phyloP scores from a whole-genome alignment of 2,888 invertebrate species.

The Calephelis perditalis region DNA sequence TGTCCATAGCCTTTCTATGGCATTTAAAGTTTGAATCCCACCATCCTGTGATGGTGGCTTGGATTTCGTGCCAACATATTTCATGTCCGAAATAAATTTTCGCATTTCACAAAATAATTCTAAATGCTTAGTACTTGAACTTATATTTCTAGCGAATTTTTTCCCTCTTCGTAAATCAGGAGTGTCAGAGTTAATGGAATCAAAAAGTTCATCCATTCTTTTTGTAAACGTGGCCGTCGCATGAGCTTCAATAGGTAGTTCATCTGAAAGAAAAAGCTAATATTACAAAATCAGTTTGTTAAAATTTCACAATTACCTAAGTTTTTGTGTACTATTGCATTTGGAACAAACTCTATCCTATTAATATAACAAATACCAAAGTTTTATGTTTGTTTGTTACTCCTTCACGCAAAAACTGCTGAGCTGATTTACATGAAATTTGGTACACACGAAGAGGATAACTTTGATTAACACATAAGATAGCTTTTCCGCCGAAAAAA shows the following conservation, averaged over 20 bases:
- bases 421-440: too few species aligned
- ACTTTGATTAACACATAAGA: not conserved
- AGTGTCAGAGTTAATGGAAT: constrained; percentile 15
- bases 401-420: too few species aligned
- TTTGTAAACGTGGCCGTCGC: constrained; percentile 16
- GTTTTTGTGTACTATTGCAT: not conserved
- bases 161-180: constrained; percentile 17
- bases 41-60: constrained; percentile 16
- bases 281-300: not conserved
- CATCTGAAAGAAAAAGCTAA: constrained; percentile 14
- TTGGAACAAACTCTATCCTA: not conserved
- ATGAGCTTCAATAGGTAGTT: constrained; percentile 18
- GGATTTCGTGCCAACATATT: constrained; percentile 4
- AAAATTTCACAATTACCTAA: not conserved
- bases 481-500: not conserved
- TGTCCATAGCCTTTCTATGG: constrained; percentile 13
- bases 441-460: too few species aligned
- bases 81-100: constrained; percentile 3
- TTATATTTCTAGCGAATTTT: constrained; percentile 5
- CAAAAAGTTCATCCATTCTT: constrained; percentile 19
- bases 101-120: constrained; percentile 7
- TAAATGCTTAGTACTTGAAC: constrained; percentile 4
- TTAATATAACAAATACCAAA: too few species aligned
- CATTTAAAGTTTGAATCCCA: constrained; percentile 13
- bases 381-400: not conserved